Conservation (phyloP, 1,140 invertebrate species). For the Scaptomyza montana region DNA sequence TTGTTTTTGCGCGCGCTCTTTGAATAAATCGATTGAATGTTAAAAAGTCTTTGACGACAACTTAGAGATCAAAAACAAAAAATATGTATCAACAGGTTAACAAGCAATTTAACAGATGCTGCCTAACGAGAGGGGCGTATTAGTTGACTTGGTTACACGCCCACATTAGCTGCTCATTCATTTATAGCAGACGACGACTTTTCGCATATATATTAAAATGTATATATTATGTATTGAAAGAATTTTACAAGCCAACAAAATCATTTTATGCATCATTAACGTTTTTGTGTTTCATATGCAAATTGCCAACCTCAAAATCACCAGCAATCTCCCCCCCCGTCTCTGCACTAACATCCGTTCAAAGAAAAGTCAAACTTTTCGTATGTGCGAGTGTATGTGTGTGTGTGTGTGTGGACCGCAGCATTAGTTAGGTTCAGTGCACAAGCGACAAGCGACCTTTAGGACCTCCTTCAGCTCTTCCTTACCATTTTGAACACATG, state of each 20-base stretch:
- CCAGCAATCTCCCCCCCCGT: not conserved
- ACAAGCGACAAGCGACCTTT: constrained; percentile 39
- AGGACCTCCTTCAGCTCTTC: not conserved
- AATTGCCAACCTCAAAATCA: constrained; percentile 34
- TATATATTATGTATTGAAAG: constrained; percentile 38
- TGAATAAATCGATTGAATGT: constrained; percentile 56
- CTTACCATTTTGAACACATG: constrained; percentile 3
- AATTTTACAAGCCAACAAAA: constrained; percentile 82
- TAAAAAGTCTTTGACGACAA: constrained; percentile 48
- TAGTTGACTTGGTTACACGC: not conserved
- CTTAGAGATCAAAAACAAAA: constrained; percentile 17
- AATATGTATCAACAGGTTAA: constrained; percentile 79
- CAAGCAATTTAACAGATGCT: constrained; percentile 61
- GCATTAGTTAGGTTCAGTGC: constrained; percentile 78
- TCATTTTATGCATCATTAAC: constrained; percentile 81
- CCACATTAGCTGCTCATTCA: constrained; percentile 61
- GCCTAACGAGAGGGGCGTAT: constrained; percentile 19
- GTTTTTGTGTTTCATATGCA: constrained; percentile 82
- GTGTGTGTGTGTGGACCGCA: constrained; percentile 60
- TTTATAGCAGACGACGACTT: constrained; percentile 61
- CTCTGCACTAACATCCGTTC: constrained; percentile 58
- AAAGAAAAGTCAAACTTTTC: constrained; percentile 75
- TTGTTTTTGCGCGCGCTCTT: too few relatives aligned
- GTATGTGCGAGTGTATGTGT: constrained; percentile 38
- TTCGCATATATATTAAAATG: constrained; percentile 13